Percentiles rank a stretch among this genome's conserved stretches.
Evolutionary conservation across 2,888 invertebrate genomes (phyloP).

Genomic region (Cinara cedri): DNA sequence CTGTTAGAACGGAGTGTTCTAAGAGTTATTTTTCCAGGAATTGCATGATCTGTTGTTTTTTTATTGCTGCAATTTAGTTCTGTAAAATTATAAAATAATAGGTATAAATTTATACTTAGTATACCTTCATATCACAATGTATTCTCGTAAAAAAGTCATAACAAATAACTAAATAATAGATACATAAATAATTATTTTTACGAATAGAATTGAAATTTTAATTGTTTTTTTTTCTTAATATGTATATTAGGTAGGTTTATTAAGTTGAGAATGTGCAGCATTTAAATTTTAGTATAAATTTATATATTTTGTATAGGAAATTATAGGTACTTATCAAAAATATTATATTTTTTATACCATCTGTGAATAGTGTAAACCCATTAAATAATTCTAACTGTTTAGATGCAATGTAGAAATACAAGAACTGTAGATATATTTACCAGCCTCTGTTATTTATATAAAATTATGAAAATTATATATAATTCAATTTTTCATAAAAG

Average conservation of each 20-base stretch:
- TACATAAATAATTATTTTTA: neutral
- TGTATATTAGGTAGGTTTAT: no score
- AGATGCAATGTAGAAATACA: no score
- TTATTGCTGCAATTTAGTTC: conserved; percentile 21
- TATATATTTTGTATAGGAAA: no score
- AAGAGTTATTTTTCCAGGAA: conserved; percentile 15
- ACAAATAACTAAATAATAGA: neutral
- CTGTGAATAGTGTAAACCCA: no score
- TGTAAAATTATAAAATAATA: neutral
- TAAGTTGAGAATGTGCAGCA: no score
- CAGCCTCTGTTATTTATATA: neutral
- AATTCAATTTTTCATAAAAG: neutral
- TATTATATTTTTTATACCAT: no score
- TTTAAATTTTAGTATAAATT: no score
- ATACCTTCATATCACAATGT: neutral
- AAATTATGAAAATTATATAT: neutral
- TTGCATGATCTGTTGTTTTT: neutral
- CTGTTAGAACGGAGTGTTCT: conserved; percentile 22
- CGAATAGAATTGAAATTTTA: no score
- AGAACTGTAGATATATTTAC: no score
- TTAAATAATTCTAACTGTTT: no score
- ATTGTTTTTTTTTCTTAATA: no score
- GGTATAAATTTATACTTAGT: neutral
- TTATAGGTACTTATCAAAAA: no score
- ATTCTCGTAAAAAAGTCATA: neutral